These are phyloP conservation scores for Platygyra sinensis DNA, from an alignment of 64 coral and sea anemone genomes.

Conservation along the genomic window DNA sequence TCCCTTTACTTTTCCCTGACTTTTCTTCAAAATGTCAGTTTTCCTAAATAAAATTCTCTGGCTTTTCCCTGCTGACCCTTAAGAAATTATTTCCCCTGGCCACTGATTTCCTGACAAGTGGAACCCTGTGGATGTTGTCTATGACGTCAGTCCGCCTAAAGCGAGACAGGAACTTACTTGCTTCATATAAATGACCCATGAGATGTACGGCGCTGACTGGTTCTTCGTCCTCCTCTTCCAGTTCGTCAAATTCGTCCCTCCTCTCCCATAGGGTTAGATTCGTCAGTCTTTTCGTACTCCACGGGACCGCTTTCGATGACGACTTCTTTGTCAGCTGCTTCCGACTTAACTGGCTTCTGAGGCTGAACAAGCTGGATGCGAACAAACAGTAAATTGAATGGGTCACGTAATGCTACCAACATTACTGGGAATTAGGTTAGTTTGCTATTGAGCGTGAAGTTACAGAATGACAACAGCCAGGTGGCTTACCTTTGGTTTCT, in stretches of 20 bases:
- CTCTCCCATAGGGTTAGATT: conserved; percentile 2
- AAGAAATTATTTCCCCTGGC: no score
- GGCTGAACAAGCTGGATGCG: neutral
- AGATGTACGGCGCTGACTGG: conserved; percentile 69
- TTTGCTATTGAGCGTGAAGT: no score
- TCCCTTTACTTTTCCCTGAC: no score
- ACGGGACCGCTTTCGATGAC: conserved; percentile 79
- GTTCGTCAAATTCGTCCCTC: conserved; percentile 52
- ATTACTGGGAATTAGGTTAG: no score
- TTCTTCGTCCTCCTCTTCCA: conserved; percentile 64
- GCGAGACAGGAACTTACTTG: conserved; percentile 15
- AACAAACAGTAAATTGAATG: neutral
- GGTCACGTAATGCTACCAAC: no score
- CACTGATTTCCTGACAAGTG: no score
- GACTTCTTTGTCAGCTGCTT: conserved; percentile 8
- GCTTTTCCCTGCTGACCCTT: no score
- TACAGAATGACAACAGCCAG: no score
- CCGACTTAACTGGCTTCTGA: neutral
- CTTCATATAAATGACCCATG: conserved; percentile 63
- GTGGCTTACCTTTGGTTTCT: conserved; percentile 49
- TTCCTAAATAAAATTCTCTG: no score
- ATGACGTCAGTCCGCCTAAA: no score
- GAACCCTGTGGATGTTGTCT: no score
- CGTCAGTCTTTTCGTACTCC: conserved; percentile 53
- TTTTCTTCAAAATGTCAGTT: no score